These are phyloP conservation scores for Valencia hispanica DNA, from an alignment of 2,797 vertebrate species.

Conservation along the genomic window DNA sequence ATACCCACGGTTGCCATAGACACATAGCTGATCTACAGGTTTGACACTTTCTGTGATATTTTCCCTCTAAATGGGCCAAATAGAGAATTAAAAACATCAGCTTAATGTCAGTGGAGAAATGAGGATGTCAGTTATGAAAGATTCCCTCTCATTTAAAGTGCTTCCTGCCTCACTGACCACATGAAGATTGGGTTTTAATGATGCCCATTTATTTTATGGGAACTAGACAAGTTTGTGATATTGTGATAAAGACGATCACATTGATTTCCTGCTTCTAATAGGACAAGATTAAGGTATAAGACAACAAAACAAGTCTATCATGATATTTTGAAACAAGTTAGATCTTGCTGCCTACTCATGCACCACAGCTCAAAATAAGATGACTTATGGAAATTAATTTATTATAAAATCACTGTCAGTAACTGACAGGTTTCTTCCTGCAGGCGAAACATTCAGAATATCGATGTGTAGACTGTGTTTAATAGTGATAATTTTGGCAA, in stretches of 20 bases:
- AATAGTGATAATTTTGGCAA: slow-evolving; percentile 5
- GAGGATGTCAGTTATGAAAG: slow-evolving; percentile 30
- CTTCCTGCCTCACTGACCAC: slow-evolving; percentile 21
- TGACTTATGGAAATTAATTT: not conserved
- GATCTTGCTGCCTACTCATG: slow-evolving; percentile 4
- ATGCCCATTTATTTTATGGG: slow-evolving; percentile 7
- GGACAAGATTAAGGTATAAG: not conserved
- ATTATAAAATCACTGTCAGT: not conserved
- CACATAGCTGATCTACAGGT: slow-evolving; percentile 68
- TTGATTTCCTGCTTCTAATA: not conserved
- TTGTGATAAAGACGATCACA: not conserved
- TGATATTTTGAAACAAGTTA: slow-evolving; percentile 17
- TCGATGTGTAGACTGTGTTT: not conserved
- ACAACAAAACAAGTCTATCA: not conserved
- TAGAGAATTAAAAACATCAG: slow-evolving; percentile 17
- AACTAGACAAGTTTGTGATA: slow-evolving; percentile 8
- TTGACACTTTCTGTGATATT: slow-evolving; percentile 65
- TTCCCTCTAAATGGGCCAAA: slow-evolving; percentile 63
- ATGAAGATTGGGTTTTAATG: slow-evolving; percentile 9
- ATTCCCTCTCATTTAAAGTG: slow-evolving; percentile 5
- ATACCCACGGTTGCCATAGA: slow-evolving; percentile 74
- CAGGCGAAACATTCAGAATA: not conserved
- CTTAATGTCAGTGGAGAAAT: slow-evolving; percentile 34
- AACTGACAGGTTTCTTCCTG: not conserved
- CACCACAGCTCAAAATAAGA: slow-evolving; percentile 1